Percentiles rank a stretch among this genome's conserved stretches.
Evolutionary conservation across 2,797 vertebrate genomes (phyloP).

Genomic region (Peromyscus melanophrys): DNA sequence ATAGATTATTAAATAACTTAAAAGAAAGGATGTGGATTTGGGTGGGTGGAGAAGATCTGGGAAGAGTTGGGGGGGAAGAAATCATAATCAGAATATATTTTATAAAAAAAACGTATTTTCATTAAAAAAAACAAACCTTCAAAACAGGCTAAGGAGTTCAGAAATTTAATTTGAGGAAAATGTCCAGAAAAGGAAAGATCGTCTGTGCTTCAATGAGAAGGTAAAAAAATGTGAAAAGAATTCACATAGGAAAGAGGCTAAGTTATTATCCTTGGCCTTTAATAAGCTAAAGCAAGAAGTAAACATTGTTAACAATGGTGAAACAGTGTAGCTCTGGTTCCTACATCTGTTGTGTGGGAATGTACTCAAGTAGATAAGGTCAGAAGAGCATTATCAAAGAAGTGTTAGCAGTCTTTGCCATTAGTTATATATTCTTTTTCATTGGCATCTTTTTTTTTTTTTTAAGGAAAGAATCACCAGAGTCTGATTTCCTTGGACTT

Average conservation of each 20-base stretch:
- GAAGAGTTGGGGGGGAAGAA: background rate
- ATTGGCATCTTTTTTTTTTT: constrained; percentile 17
- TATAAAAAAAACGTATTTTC: background rate
- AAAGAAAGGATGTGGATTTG: background rate
- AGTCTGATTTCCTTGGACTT: background rate
- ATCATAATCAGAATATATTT: background rate
- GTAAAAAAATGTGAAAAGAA: constrained; percentile 48
- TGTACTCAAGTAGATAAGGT: constrained; percentile 1
- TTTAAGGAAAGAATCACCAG: constrained; percentile 33
- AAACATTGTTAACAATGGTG: constrained; percentile 36
- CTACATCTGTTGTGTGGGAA: constrained; percentile 30
- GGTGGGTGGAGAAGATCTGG: background rate
- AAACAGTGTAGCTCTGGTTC: constrained; percentile 62
- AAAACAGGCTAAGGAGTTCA: constrained; percentile 29
- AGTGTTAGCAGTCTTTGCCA: background rate
- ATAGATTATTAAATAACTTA: background rate
- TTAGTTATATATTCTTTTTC: constrained; percentile 32
- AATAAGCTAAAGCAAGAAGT: constrained; percentile 40
- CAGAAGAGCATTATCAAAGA: constrained; percentile 63
- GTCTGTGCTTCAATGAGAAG: constrained; percentile 3
- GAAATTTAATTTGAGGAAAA: constrained; percentile 31
- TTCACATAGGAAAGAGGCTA: constrained; percentile 10
- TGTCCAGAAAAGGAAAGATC: constrained; percentile 28
- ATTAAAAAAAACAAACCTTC: background rate
- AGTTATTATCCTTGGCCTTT: constrained; percentile 17